Evolutionary conservation across 2,888 invertebrate genomes (phyloP), one percentile per base, ranked within the genome.

Genomic region (Xylophagus ater): DNA sequence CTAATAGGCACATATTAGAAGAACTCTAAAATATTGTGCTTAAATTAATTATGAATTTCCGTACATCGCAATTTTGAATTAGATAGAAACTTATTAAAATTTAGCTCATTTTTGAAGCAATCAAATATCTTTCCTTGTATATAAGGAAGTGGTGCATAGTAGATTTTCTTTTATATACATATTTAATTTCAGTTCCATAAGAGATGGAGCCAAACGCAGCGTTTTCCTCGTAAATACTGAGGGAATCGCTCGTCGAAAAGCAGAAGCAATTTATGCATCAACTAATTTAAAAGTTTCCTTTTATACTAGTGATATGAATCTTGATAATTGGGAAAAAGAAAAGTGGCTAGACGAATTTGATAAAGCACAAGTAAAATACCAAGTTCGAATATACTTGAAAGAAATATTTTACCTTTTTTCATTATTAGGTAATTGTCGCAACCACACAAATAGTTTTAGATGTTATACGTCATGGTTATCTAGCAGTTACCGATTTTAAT

Each of bases 171-270:
- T n/a, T n/a, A n/a, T n/a, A n/a, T n/a, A 21, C 7, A 2, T 26
- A 26, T 3, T 13, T 15, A 15, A 14, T 15, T 52, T 39, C 43
- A 77, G 76, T 47, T 52, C 69, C 2, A 64, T 71, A 29, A 47
- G 43, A 1, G 53, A 72, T 42, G 84, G 81, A 6, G 84, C 83
- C 0, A 86, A 88, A 59, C 67, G 85, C 14, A 78, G 79, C 1
- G 67, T 89, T 45, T 81, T 89, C 52, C 61, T 88, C 5, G 87
- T 85, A 1, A 85, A 86, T 56, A 86, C 82, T 0, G 82, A 90
- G 0, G 76, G 83, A 1, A 64, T 92, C 28, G 86, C 88, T 0
- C 60, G 68, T 0, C 90, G 93, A 58, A 92, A 94, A 65, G 74
- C 74, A 8, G 64, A 68, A 37, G 74, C 74, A 21, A 70, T 94